phyloP scores from a whole-genome alignment of 2,888 invertebrate species.

The Chelonus formosanus region DNA sequence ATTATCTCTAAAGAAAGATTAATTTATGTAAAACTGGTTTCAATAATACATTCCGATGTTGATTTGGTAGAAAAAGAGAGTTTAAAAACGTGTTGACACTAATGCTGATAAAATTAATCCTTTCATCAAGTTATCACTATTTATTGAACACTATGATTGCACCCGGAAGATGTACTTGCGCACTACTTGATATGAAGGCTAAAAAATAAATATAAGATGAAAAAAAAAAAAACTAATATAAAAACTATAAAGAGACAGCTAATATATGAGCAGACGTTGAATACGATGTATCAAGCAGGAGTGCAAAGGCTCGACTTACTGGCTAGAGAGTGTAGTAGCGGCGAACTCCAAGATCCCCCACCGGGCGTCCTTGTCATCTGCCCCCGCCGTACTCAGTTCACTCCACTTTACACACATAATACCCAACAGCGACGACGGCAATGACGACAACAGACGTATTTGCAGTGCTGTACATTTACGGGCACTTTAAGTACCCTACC shows the following conservation, averaged over 20 bases:
- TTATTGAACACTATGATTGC: no score
- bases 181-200: no score
- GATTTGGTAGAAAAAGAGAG: no score
- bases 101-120: no score
- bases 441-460: slow-evolving; percentile 19
- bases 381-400: background rate
- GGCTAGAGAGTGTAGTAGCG: slow-evolving; percentile 6
- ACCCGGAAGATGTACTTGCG: no score
- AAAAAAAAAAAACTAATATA: no score
- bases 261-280: background rate
- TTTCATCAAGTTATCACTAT: no score
- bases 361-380: slow-evolving; percentile 2
- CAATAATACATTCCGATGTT: no score
- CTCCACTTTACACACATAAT: background rate
- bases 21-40: no score
- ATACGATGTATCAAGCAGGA: background rate
- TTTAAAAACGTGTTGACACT: no score
- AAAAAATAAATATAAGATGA: no score
- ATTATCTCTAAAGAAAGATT: no score
- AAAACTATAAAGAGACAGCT: background rate
- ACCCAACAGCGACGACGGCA: slow-evolving; percentile 19
- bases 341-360: slow-evolving; percentile 14
- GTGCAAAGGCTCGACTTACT: slow-evolving; percentile 24
- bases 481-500: slow-evolving; percentile 1
- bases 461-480: slow-evolving; percentile 15